Base-by-base conservation (phyloP, 1,140 invertebrate species). In the Drosophila ogumai region DNA sequence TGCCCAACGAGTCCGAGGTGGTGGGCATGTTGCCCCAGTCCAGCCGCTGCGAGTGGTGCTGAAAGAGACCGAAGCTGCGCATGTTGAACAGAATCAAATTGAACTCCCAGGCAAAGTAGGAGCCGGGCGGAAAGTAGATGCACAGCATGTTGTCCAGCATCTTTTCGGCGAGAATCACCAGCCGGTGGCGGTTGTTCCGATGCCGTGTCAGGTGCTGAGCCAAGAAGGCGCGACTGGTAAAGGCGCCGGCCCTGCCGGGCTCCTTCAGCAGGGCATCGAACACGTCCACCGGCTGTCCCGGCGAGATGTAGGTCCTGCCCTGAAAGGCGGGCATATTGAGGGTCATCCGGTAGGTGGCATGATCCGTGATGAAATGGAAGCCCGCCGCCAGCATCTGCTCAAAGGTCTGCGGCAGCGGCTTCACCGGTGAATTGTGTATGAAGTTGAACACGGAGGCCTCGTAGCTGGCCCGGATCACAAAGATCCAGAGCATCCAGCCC, bases 121-220 rank as follows among this genome's bases (percentile, higher is more conserved):
- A 90, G 19, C 61, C 71, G 1, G 32, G 8, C 0, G 85, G 85
- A 5, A 90, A 76, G 38, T 90, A 71, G 7, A 84, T 63, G 31
- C 85, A 90, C n/a, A 81, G 12, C 58, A 90, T 79, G 19, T 63
- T 79, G 36, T 90, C 78, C 49, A 90, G 6, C 10, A 90, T 49
- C 41, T 79, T 81, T 41, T 69, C 54, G 2, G 65, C 64, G 0
- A 82, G 25, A 0, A 88, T 49, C 3, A 82, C 34, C 22, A 74
- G 64, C 0, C 19, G 28, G 10, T 40, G 15, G 3, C 44, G 66
- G 7, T 58, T 25, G 0, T 47, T 9, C 0, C 46, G 49, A 32
- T 80, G 65, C 8, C 17, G 6, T 1, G 46, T 28, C 28, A 90
- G 7, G 43, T 90, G 43, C 4, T 75, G 6, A 25, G 59, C 55